A percentile compares a stretch with the other conserved stretches of the same genome.
These are phyloP conservation scores for Idaea straminata DNA, from an alignment of 2,888 invertebrate species.

Conservation along the genomic window DNA sequence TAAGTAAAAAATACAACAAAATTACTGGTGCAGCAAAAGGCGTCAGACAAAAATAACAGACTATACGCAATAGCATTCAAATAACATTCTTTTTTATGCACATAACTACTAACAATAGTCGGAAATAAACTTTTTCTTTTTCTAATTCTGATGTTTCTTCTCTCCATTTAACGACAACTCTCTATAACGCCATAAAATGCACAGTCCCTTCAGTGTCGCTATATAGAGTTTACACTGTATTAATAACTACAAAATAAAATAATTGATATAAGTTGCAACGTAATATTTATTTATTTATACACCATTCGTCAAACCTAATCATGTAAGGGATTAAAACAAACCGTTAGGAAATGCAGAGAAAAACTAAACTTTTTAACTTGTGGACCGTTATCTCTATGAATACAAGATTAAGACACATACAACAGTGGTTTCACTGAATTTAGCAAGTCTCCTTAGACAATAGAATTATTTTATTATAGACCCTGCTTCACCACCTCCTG, in stretches of 20 bases:
- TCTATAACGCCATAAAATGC: too few species aligned
- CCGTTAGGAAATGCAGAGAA: conserved; percentile 44
- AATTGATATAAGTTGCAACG: conserved; percentile 49
- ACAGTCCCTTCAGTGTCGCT: too few species aligned
- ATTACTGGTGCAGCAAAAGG: too few species aligned
- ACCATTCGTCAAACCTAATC: conserved; percentile 59
- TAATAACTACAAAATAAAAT: conserved; percentile 20
- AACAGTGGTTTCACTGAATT: conserved; percentile 1
- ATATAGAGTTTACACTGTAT: too few species aligned
- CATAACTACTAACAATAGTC: too few species aligned
- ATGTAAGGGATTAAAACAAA: conserved; percentile 55
- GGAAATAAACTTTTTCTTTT: too few species aligned
- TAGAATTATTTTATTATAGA: background rate
- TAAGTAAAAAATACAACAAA: too few species aligned
- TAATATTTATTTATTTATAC: conserved; percentile 57
- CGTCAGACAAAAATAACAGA: too few species aligned
- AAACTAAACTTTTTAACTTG: background rate
- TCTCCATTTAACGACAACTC: too few species aligned
- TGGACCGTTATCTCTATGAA: conserved; percentile 5
- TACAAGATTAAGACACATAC: background rate
- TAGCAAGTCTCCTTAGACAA: conserved; percentile 6
- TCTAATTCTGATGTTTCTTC: too few species aligned
- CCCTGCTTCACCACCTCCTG: conserved; percentile 5
- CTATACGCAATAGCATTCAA: too few species aligned
- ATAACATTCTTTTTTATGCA: too few species aligned